These are phyloP conservation scores for Thymelicus lineola DNA, from an alignment of 2,888 invertebrate genomes.

Conservation along the genomic window DNA sequence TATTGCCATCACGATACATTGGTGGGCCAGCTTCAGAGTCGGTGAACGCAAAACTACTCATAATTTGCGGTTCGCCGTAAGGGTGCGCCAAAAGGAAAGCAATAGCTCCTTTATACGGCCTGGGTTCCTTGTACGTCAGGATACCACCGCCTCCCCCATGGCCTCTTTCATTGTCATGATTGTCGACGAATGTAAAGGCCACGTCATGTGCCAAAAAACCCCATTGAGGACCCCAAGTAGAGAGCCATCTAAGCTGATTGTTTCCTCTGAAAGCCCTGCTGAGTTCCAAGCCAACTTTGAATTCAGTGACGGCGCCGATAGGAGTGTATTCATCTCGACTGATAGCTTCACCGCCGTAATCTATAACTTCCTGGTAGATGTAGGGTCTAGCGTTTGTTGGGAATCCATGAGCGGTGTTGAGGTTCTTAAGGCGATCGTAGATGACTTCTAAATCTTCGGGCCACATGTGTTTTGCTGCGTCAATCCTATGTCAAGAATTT, in stretches of 20 bases:
- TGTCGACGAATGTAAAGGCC: conserved; percentile 91
- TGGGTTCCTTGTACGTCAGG: conserved; percentile 87
- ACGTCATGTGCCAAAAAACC: conserved; percentile 81
- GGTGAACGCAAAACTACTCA: conserved; percentile 93
- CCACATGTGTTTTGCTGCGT: conserved; percentile 92
- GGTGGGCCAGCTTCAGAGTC: conserved; percentile 88
- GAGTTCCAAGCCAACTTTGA: conserved; percentile 78
- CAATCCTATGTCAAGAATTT: conserved; percentile 78
- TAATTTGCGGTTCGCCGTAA: conserved; percentile 91
- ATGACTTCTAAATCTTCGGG: conserved; percentile 89
- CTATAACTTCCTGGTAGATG: conserved; percentile 91
- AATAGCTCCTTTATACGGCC: conserved; percentile 90
- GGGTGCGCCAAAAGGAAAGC: conserved; percentile 94
- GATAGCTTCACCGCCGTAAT: conserved; percentile 84
- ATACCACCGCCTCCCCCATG: conserved; percentile 84
- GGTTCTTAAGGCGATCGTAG: conserved; percentile 85
- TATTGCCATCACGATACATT: conserved; percentile 84
- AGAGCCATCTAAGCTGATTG: conserved; percentile 86
- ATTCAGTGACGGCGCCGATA: conserved; percentile 88
- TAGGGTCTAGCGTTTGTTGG: conserved; percentile 86
- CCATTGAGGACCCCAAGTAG: conserved; percentile 87
- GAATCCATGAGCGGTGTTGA: conserved; percentile 87
- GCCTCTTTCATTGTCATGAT: conserved; percentile 93
- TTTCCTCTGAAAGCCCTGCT: conserved; percentile 68
- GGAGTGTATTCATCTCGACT: conserved; percentile 82